phyloP scores from a whole-genome alignment of 2,797 vertebrate species.

The Poeciliopsis presidionis region DNA sequence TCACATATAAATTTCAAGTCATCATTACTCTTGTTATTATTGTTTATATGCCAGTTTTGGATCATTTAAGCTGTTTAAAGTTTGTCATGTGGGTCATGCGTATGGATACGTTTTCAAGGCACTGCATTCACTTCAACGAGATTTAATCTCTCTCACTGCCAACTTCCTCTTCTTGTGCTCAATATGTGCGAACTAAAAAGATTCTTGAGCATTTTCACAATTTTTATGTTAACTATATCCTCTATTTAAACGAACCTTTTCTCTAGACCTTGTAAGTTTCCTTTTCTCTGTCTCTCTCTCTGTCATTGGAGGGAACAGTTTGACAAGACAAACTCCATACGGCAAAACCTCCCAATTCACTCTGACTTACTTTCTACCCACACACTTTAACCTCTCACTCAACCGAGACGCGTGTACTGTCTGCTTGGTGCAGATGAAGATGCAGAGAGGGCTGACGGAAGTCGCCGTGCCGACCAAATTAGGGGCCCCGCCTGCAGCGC shows the following conservation, averaged over 20 bases:
- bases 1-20: not conserved
- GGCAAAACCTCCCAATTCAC: conserved; percentile 20
- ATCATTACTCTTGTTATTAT: not conserved
- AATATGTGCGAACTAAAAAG: not conserved
- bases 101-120: not conserved
- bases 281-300: not conserved
- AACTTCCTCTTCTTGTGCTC: not conserved
- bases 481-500: not conserved
- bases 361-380: conserved; percentile 14
- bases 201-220: not conserved
- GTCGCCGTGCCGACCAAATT: not conserved
- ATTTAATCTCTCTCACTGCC: not conserved
- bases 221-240: not conserved
- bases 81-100: not conserved
- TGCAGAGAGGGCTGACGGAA: conserved; percentile 34
- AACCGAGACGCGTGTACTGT: not conserved
- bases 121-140: not conserved
- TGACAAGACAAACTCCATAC: conserved; percentile 46
- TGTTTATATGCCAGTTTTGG: not conserved
- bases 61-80: not conserved
- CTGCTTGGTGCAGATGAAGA: conserved; percentile 34
- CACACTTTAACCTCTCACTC: conserved; percentile 21
- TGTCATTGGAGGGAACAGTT: conserved; percentile 34
- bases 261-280: not conserved
- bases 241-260: not conserved